Evolutionary conservation across 2,888 invertebrate genomes (phyloP), one percentile per base, ranked within the genome.

Genomic region (Aleiodes leptofemur): DNA sequence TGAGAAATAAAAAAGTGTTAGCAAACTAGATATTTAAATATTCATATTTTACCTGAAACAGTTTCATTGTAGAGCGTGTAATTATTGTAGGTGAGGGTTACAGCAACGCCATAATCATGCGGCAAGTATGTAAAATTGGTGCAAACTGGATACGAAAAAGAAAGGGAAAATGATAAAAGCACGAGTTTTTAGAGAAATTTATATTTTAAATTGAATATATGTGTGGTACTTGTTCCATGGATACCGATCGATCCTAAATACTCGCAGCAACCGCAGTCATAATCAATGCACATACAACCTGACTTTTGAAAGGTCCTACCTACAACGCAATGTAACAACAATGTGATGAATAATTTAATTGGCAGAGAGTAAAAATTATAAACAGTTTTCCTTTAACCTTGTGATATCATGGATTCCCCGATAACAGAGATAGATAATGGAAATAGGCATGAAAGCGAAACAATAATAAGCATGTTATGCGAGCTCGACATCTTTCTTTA

Each of bases 1-100:
- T 9, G 16, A 8, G 51, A 53, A 53, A 53, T 53, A 23, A 11
- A 53, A 53, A 53, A 53, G 53, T 53, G 7, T 61, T 43, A 61
- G 23, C 23, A 16, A n/a, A 61, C 16, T 16, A 29, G 9, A 23
- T 64, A 13, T 43, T 11, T 8, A 3, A 64, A 43, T 11, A 9
- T 43, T 11, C 11, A 59, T n/a, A n/a, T n/a, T 34, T 43, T 78
- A 87, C 87, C 86, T 78, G 87, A 86, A 48, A 87, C 43, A 55
- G 87, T 86, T 77, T 85, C 83, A 74, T 87, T 87, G 64, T 81
- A 81, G 16, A 87, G 50, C 3, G 81, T 71, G n/a, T 79, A 72
- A 3, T 78, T 68, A 55, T 87, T 84, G 56, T 82, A 83, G 1
- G 85, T 86, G 2, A 87, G 31, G 3, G 83, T 86, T 8, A 86